Conservation (phyloP, 2,888 invertebrate genomes). For the Halocaridina rubra region DNA sequence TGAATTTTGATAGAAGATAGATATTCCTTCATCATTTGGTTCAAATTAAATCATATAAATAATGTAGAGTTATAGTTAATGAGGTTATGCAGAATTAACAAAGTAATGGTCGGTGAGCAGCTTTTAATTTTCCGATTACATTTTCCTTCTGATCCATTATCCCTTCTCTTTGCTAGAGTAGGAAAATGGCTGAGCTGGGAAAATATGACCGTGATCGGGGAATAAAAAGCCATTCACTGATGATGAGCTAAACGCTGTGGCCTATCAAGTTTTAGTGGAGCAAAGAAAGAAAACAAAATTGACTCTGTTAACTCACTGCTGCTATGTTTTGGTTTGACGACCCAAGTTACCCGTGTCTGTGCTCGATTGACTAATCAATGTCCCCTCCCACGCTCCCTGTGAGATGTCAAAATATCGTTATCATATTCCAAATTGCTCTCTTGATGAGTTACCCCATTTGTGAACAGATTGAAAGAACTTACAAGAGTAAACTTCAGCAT, state of each 20-base stretch:
- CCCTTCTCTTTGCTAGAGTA: conserved; percentile 11
- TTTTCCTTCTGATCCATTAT: conserved; percentile 23
- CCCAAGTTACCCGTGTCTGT: not conserved
- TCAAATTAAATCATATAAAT: not conserved
- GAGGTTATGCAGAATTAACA: conserved; percentile 32
- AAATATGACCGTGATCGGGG: not conserved
- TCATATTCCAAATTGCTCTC: conserved; percentile 18
- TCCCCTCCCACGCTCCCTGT: conserved; percentile 11
- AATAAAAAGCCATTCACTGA: conserved; percentile 16
- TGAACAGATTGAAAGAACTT: not conserved
- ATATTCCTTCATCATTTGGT: too few relatives aligned
- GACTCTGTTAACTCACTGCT: conserved; percentile 16
- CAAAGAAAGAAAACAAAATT: too few relatives aligned
- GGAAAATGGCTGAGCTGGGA: conserved; percentile 28
- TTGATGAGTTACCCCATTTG: not conserved
- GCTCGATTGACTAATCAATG: conserved; percentile 25
- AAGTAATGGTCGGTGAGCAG: too few relatives aligned
- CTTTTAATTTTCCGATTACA: conserved; percentile 23
- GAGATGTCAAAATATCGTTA: not conserved
- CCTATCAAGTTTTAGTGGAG: conserved; percentile 48
- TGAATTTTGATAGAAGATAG: too few relatives aligned
- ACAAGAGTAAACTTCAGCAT: conserved; percentile 7
- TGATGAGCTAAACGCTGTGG: conserved; percentile 36
- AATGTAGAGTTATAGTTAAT: conserved; percentile 18
- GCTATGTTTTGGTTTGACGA: not conserved